These are phyloP conservation scores for Laspeyria flexula DNA, from an alignment of 2,888 invertebrate species.

Conservation along the genomic window DNA sequence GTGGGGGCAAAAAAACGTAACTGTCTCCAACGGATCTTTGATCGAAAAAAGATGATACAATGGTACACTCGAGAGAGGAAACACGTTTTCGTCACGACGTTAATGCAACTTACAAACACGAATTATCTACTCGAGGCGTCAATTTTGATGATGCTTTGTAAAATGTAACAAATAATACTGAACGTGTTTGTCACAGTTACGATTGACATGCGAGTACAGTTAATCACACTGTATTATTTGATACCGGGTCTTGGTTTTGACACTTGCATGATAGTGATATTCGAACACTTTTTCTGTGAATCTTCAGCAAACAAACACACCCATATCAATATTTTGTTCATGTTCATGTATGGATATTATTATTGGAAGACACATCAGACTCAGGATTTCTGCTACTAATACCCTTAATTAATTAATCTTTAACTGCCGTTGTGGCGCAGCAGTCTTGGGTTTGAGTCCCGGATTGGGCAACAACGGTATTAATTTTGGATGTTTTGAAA, in stretches of 20 bases:
- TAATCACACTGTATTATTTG: constrained; percentile 43
- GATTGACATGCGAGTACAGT: constrained; percentile 37
- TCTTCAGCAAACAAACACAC: background rate
- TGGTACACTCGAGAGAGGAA: constrained; percentile 51
- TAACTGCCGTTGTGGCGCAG: too few relatives aligned
- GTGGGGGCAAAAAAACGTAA: constrained; percentile 64
- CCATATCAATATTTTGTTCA: background rate
- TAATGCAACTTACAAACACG: constrained; percentile 70
- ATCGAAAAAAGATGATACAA: constrained; percentile 46
- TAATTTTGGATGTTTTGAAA: too few relatives aligned
- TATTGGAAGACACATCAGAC: too few relatives aligned
- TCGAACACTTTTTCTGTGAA: background rate
- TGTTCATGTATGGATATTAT: too few relatives aligned
- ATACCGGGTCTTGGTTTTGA: background rate
- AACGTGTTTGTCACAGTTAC: constrained; percentile 25
- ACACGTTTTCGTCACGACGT: constrained; percentile 62
- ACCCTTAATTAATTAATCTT: too few relatives aligned
- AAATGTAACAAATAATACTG: constrained; percentile 28
- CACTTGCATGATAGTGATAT: constrained; percentile 14
- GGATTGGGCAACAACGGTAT: too few relatives aligned
- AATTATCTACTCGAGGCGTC: constrained; percentile 51
- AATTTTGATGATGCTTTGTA: constrained; percentile 44
- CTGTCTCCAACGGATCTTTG: constrained; percentile 50
- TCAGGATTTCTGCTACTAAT: too few relatives aligned
- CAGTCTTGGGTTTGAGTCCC: too few relatives aligned